Base-by-base conservation (phyloP, 2,888 invertebrate genomes). In the Drosophila subsilvestris region DNA sequence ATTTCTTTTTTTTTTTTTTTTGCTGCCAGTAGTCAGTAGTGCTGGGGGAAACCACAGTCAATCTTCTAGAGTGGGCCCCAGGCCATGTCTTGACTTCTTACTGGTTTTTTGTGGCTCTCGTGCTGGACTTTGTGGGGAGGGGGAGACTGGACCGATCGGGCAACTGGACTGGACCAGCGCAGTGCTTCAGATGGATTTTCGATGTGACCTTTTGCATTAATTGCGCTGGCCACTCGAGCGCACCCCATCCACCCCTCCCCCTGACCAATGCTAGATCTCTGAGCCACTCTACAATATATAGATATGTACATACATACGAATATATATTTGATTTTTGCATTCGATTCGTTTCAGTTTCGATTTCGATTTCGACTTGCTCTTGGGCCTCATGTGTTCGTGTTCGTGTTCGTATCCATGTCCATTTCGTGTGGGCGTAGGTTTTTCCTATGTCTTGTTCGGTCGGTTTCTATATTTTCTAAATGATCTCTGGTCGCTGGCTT, bases 191-290 rank as follows among this genome's bases (percentile, higher is more conserved):
- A 60, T 60, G 71, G 53, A 47, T 56, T 53, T 51, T 63, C 47
- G 55, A 42, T 25, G 61, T 83, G 86, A 83, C 86, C 86, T 83
- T 83, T 84, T 80, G 82, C 79, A 80, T 83, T 83, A 86, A 84
- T 84, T 83, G 82, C 49, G 44, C 29, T 50, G 37, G 48, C 71
- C 60, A 58, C 12, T 32, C 32, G 32, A 32, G 12, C 12, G 32
- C n/a, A n/a, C n/a, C n/a, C 32, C 32, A 22, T 2, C 22, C 27
- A 2, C 8, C 1, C 27, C 27, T 7, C 9, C 27, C 8, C 53
- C 59, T 43, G 12, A 22, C 67, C 79, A 81, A 79, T 79, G 79
- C 74, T 79, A 75, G 66, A 56, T 49, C 62, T 66, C n/a, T n/a
- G 37, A 60, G 44, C 75, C 71, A 66, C 58, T 59, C 65, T 67